A percentile compares a stretch with the other conserved stretches of the same genome.
These are phyloP conservation scores for Linyphia triangularis DNA, from an alignment of 2,888 invertebrate species.

Conservation along the genomic window DNA sequence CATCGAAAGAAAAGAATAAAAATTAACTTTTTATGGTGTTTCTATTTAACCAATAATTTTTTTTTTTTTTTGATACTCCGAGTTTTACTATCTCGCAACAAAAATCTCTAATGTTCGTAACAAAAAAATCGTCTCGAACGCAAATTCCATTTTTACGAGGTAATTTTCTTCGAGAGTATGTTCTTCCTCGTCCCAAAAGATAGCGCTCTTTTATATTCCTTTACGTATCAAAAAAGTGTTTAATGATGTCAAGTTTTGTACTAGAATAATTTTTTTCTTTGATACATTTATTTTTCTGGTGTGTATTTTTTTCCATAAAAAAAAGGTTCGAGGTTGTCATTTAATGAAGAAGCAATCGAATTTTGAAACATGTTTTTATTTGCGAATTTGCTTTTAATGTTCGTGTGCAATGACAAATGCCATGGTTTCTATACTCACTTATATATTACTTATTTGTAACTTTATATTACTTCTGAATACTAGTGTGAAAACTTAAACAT, in stretches of 20 bases:
- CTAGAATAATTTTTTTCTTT: not conserved
- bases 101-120: not conserved
- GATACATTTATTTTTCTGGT: not conserved
- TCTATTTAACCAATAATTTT: not conserved
- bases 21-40: not conserved
- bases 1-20: not conserved
- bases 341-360: not conserved
- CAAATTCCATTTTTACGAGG: conserved; percentile 12
- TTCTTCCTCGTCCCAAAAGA: not conserved
- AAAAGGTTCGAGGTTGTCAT: not conserved
- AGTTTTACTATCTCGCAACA: not conserved
- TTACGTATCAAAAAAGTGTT: not conserved
- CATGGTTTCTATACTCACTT: too few species aligned
- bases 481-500: too few species aligned
- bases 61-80: not conserved
- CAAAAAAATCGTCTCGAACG: not conserved
- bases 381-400: too few species aligned
- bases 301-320: not conserved
- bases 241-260: not conserved
- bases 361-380: not conserved
- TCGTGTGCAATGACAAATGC: too few species aligned
- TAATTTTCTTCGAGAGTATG: conserved; percentile 10
- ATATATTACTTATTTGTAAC: too few species aligned
- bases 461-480: too few species aligned
- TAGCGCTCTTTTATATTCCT: conserved; percentile 1